These are phyloP conservation scores for Argynnis bischoffii DNA, from an alignment of 2,888 invertebrate genomes.

Conservation along the genomic window DNA sequence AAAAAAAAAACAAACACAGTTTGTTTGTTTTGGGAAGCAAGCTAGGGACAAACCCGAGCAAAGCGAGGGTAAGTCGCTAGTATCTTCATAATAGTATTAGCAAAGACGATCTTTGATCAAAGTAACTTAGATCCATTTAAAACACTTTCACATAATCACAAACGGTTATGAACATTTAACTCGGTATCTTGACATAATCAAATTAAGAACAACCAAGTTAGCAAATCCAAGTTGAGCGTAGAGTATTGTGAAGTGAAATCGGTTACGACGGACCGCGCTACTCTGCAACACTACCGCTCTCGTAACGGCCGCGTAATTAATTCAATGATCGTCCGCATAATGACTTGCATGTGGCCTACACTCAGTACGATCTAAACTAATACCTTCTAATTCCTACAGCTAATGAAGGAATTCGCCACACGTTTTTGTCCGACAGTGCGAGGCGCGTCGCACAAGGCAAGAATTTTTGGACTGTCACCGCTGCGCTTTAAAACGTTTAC, in stretches of 20 bases:
- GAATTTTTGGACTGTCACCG: constrained; percentile 73
- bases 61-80: too few species aligned
- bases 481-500: constrained; percentile 65
- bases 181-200: not conserved
- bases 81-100: too few species aligned
- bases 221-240: constrained; percentile 40
- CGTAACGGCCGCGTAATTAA: constrained; percentile 70
- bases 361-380: constrained; percentile 66
- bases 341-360: constrained; percentile 74
- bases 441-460: constrained; percentile 44
- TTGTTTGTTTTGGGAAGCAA: too few species aligned
- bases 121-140: not conserved
- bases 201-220: constrained; percentile 33
- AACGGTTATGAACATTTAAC: not conserved
- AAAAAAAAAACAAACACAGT: too few species aligned
- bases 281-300: constrained; percentile 59
- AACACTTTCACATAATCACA: not conserved
- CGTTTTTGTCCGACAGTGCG: constrained; percentile 63
- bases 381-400: constrained; percentile 70
- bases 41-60: too few species aligned
- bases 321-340: constrained; percentile 80
- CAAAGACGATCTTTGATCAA: too few species aligned
- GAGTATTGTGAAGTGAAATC: constrained; percentile 44
- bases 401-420: constrained; percentile 70
- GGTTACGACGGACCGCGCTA: constrained; percentile 41